Base-by-base conservation (phyloP, 2,113 vertebrate species). In the Odontesthes bonariensis region DNA sequence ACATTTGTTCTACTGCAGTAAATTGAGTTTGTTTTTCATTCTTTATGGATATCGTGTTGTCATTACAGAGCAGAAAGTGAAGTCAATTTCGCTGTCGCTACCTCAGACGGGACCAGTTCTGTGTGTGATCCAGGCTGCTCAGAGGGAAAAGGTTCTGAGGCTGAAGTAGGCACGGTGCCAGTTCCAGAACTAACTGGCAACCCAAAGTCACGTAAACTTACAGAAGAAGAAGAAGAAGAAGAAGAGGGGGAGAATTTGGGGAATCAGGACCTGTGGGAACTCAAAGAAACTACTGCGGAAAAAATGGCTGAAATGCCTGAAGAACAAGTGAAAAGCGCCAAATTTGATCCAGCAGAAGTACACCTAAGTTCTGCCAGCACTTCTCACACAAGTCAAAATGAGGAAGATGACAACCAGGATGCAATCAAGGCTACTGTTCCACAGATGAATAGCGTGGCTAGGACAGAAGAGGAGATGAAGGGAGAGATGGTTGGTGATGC, bases 1-100 rank as follows among this genome's bases (percentile, higher is more conserved):
- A 53, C 10, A 10, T 20, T 20, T 22, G 10, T 53, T 20, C n/a
- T 20, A 8, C 11, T 53, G 11, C 17, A 33, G n/a, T 19, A 57
- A 19, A 19, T 3, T 27, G 2, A 27, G 32, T 55, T 19, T 64
- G 44, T 27, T 77, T 47, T 52, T 70, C n/a, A 22, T n/a, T 3
- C 7, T 66, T 54, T 60, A 32, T 7, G 0, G 19, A 56, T 35
- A 51, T 38, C 20, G 46, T 64, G 8, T 35, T 81, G 19, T 68
- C 40, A 8, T 75, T 23, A 70, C 82, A 91, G 88, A 62, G 31
- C 51, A 53, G 57, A 51, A 44, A 42, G 69, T 22, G 65, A 75
- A 62, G 65, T 47, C 67, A 47, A 19, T 17, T 6, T 17, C 5
- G 13, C 51, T 49, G 66, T 9, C 55, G n/a, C 58, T 10, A 6